A percentile compares a stretch with the other conserved stretches of the same genome.
Conservation (phyloP, 2,888 invertebrate species). For the Agrotis segetum region DNA sequence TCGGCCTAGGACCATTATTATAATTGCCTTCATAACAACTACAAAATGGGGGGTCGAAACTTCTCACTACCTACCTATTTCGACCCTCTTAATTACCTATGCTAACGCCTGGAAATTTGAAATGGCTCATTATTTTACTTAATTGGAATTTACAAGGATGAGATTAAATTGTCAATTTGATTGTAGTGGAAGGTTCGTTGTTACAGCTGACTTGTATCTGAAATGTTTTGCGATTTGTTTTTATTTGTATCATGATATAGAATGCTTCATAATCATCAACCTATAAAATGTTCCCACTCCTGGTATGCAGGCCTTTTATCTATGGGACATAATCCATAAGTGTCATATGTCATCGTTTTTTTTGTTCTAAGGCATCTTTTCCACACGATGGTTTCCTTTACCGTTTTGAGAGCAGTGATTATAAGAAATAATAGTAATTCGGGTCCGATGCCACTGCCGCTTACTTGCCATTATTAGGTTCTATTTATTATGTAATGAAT, state of each 20-base stretch:
- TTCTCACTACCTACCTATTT: conserved; percentile 41
- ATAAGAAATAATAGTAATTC: too few species aligned
- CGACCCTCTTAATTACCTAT: conserved; percentile 55
- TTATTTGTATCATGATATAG: too few species aligned
- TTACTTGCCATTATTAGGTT: too few species aligned
- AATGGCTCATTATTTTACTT: conserved; percentile 51
- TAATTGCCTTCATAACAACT: conserved; percentile 56
- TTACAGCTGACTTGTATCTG: neutral
- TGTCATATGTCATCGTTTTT: too few species aligned
- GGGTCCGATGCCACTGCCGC: too few species aligned
- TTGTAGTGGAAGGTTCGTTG: conserved; percentile 13
- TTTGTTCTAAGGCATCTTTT: too few species aligned
- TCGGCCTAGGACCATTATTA: conserved; percentile 51
- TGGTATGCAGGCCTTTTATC: too few species aligned
- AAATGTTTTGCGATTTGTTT: neutral
- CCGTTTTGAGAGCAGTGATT: too few species aligned
- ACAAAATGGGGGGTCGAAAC: conserved; percentile 44
- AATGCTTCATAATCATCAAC: too few species aligned
- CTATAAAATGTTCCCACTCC: too few species aligned
- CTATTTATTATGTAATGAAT: neutral
- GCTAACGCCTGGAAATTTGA: conserved; percentile 37
- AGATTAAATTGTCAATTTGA: conserved; percentile 39
- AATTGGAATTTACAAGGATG: conserved; percentile 51
- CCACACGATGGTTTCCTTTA: too few species aligned
- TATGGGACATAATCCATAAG: too few species aligned